These are phyloP conservation scores for Chaenodraco wilsoni DNA, from an alignment of 2,797 vertebrate species.

Conservation along the genomic window DNA sequence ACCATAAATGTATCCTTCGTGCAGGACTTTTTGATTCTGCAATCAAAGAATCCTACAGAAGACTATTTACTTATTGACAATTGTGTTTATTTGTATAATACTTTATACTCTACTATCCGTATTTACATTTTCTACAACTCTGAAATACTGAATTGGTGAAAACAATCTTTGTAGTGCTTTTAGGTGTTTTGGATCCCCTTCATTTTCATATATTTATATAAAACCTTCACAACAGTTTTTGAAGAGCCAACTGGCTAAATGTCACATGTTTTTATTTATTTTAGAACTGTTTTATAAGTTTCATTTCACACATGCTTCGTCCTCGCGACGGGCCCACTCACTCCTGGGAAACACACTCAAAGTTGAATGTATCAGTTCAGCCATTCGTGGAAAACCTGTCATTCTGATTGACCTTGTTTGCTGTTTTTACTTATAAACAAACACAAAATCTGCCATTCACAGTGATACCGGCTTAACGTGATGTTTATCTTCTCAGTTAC, in stretches of 20 bases:
- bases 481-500: background rate
- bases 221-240: background rate
- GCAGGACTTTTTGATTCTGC: background rate
- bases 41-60: background rate
- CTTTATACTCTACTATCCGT: background rate
- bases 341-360: constrained; percentile 5
- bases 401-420: constrained; percentile 1
- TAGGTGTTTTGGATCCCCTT: background rate
- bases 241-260: constrained; percentile 30
- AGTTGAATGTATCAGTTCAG: constrained; percentile 18
- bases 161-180: background rate
- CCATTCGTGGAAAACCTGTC: background rate
- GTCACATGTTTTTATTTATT: constrained; percentile 18
- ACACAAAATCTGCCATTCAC: background rate
- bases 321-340: constrained; percentile 29
- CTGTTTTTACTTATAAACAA: background rate
- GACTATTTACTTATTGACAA: too few species aligned
- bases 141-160: too few species aligned
- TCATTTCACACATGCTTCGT: constrained; percentile 31
- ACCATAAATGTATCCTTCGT: constrained; percentile 5
- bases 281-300: constrained; percentile 18
- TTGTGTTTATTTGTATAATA: too few species aligned
- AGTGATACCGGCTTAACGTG: background rate
- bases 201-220: too few species aligned
- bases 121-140: background rate